Percentiles rank a stretch among this genome's conserved stretches.
phyloP scores from a whole-genome alignment of 2,888 invertebrate genomes.

The Thecocarcelia acutangulata region DNA sequence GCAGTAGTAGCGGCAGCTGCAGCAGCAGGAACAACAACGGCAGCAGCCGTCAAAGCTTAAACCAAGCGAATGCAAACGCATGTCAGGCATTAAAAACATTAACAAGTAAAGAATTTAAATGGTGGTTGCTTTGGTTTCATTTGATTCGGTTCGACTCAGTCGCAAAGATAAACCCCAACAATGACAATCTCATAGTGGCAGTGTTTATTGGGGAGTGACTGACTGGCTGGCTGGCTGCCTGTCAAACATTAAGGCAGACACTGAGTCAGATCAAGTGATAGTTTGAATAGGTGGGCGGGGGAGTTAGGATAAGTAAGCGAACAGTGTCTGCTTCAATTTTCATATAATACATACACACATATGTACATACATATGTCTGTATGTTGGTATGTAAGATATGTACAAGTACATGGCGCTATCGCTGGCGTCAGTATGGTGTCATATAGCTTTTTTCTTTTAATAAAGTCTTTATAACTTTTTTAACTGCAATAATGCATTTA shows the following conservation, averaged over 20 bases:
- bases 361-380: slow-evolving; percentile 1
- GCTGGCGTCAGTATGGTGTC: slow-evolving; percentile 65
- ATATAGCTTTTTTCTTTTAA: slow-evolving; percentile 38
- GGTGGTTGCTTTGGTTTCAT: slow-evolving; percentile 51
- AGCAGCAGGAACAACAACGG: slow-evolving; percentile 10
- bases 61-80: slow-evolving; percentile 61
- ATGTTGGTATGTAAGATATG: neutral
- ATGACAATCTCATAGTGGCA: slow-evolving; percentile 35
- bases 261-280: neutral
- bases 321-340: slow-evolving; percentile 17
- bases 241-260: slow-evolving; percentile 3
- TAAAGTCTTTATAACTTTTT: slow-evolving; percentile 41
- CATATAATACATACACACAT: neutral
- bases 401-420: slow-evolving; percentile 43
- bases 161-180: slow-evolving; percentile 49
- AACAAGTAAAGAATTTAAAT: slow-evolving; percentile 51
- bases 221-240: slow-evolving; percentile 5
- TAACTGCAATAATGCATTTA: slow-evolving; percentile 47
- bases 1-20: neutral
- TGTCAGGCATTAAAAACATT: slow-evolving; percentile 58
- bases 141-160: slow-evolving; percentile 25
- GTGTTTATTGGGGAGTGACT: slow-evolving; percentile 33
- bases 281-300: slow-evolving; percentile 7
- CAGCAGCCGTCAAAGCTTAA: slow-evolving; percentile 13
- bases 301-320: slow-evolving; percentile 27